These are phyloP conservation scores for Watsonalla binaria DNA, from an alignment of 2,888 invertebrate species.

Conservation along the genomic window DNA sequence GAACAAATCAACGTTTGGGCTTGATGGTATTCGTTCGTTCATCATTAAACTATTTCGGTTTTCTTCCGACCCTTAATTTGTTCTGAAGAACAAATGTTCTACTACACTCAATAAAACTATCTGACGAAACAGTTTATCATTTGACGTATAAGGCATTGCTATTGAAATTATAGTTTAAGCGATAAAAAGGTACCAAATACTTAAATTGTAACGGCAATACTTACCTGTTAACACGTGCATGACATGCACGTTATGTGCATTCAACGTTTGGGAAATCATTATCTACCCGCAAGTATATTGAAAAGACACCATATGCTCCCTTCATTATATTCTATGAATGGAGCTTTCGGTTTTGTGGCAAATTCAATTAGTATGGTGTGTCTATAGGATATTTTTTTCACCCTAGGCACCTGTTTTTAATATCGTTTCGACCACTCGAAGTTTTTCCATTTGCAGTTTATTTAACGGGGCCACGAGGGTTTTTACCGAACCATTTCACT, in stretches of 20 bases:
- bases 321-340: conserved; percentile 50
- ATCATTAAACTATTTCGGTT: too few relatives aligned
- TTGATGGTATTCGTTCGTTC: too few relatives aligned
- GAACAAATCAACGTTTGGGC: background rate
- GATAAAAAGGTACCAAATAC: conserved; percentile 8
- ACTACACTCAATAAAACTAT: too few relatives aligned
- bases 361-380: conserved; percentile 54
- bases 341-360: conserved; percentile 47
- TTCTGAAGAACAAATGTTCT: too few relatives aligned
- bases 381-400: conserved; percentile 39
- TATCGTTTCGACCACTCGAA: conserved; percentile 20
- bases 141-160: too few relatives aligned
- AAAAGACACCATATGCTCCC: conserved; percentile 53
- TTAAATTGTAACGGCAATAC: background rate
- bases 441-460: conserved; percentile 44
- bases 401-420: conserved; percentile 29
- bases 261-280: conserved; percentile 26
- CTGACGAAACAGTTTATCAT: too few relatives aligned
- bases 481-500: conserved; percentile 29
- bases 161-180: too few relatives aligned
- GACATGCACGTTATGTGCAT: conserved; percentile 28
- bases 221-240: background rate
- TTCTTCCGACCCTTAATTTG: too few relatives aligned
- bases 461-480: conserved; percentile 31
- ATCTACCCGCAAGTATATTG: conserved; percentile 39